phyloP scores from a whole-genome alignment of 2,797 vertebrate species.

The Serranus cabrilla region DNA sequence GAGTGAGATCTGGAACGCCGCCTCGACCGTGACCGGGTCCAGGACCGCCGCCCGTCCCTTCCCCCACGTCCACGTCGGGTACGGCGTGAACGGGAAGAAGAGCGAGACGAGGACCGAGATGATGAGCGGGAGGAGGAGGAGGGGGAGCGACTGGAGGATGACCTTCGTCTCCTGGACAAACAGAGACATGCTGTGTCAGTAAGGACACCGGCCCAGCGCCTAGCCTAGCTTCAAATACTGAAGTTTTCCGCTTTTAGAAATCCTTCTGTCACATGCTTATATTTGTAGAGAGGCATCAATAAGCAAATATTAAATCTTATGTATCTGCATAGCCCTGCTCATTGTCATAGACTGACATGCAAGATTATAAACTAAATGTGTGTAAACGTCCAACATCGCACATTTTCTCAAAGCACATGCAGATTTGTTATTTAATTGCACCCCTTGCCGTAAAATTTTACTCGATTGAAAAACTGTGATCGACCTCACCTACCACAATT shows the following conservation, averaged over 20 bases:
- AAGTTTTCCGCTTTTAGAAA: slow-evolving; percentile 3
- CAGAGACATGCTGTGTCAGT: slow-evolving; percentile 64
- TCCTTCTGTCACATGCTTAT: background rate
- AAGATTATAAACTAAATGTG: slow-evolving; percentile 12
- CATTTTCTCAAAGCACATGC: slow-evolving; percentile 44
- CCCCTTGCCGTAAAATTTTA: slow-evolving; percentile 9
- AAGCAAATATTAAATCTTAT: background rate
- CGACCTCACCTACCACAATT: slow-evolving; percentile 65
- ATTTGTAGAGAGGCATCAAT: background rate
- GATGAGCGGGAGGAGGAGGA: slow-evolving; percentile 88
- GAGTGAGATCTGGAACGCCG: slow-evolving; percentile 83
- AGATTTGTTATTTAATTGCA: slow-evolving; percentile 7
- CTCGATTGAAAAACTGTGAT: slow-evolving; percentile 29
- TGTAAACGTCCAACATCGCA: slow-evolving; percentile 7
- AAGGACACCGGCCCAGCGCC: slow-evolving; percentile 38
- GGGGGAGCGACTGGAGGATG: slow-evolving; percentile 87
- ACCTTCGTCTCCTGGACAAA: slow-evolving; percentile 87
- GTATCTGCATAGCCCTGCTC: background rate
- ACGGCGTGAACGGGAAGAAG: slow-evolving; percentile 89
- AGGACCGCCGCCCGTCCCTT: slow-evolving; percentile 85
- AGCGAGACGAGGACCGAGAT: slow-evolving; percentile 84
- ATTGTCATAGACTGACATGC: slow-evolving; percentile 31
- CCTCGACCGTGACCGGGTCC: slow-evolving; percentile 85
- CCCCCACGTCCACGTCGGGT: slow-evolving; percentile 82
- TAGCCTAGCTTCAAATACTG: slow-evolving; percentile 50